Conservation (phyloP, 2,888 invertebrate species). For the Neocrepidodera transversa region DNA sequence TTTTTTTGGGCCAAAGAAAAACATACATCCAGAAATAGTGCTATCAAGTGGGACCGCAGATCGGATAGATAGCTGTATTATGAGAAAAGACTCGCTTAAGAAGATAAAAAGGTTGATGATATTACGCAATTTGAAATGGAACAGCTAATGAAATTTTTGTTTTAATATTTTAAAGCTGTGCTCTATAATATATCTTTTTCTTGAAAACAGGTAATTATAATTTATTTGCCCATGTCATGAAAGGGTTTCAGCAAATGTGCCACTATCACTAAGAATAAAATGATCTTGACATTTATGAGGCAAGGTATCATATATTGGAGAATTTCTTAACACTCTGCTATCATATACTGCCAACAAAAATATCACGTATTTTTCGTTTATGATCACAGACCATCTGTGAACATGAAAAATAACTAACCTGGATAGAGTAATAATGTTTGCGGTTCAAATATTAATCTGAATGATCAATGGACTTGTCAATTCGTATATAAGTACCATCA, state of each 20-base stretch:
- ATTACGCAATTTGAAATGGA: no score
- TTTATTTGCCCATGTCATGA: constrained; percentile 27
- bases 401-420: constrained; percentile 31
- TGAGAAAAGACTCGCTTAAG: no score
- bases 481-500: constrained; percentile 34
- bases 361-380: constrained; percentile 34
- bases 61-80: no score
- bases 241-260: constrained; percentile 37
- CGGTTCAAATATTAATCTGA: constrained; percentile 34
- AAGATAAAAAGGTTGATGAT: no score
- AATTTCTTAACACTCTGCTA: constrained; percentile 40
- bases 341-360: constrained; percentile 43
- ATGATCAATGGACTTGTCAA: constrained; percentile 37
- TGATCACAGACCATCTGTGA: constrained; percentile 32
- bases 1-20: no score
- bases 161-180: no score
- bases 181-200: no score
- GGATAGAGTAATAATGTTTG: no score
- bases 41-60: no score
- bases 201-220: not conserved
- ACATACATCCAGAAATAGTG: no score
- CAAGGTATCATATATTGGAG: constrained; percentile 20
- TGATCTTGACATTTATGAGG: constrained; percentile 34
- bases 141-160: no score
- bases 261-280: constrained; percentile 40